phyloP scores from a whole-genome alignment of 2,113 vertebrate species.

The Hipposideros armiger region DNA sequence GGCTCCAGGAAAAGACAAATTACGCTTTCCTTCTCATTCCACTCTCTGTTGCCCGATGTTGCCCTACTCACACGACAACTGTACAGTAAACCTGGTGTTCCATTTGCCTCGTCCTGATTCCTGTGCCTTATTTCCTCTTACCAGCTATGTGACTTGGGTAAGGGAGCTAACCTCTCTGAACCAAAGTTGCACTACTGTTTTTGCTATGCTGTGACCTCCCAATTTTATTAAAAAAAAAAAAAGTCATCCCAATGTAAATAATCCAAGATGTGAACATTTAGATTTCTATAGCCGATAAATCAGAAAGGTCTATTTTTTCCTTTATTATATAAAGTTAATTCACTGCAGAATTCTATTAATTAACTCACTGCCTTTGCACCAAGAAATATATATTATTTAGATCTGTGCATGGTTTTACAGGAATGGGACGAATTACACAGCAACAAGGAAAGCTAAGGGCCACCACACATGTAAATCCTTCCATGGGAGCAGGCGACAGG shows the following conservation, averaged over 20 bases:
- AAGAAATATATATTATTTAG: not conserved
- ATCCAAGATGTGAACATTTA: not conserved
- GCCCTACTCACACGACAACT: not conserved
- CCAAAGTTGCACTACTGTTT: not conserved
- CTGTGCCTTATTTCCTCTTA: not conserved
- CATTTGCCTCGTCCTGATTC: not conserved
- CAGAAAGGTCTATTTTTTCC: not conserved
- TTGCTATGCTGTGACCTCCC: not conserved
- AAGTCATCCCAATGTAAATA: not conserved
- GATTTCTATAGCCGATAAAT: not conserved
- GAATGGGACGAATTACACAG: not conserved
- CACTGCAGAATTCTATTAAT: not conserved
- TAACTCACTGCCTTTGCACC: not conserved
- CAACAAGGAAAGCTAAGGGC: not conserved
- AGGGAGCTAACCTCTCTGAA: conserved; percentile 33
- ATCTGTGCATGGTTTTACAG: not conserved
- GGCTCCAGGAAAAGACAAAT: not conserved
- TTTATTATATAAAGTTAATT: conserved; percentile 6
- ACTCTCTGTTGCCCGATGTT: not conserved
- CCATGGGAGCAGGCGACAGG: not conserved
- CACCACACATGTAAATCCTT: not conserved
- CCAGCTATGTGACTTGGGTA: not conserved
- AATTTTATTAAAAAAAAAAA: not conserved
- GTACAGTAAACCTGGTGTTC: not conserved
- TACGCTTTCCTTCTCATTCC: not conserved